Conservation (phyloP, 92 coral and sea anemone species). For the Epizoanthus scotinus region DNA sequence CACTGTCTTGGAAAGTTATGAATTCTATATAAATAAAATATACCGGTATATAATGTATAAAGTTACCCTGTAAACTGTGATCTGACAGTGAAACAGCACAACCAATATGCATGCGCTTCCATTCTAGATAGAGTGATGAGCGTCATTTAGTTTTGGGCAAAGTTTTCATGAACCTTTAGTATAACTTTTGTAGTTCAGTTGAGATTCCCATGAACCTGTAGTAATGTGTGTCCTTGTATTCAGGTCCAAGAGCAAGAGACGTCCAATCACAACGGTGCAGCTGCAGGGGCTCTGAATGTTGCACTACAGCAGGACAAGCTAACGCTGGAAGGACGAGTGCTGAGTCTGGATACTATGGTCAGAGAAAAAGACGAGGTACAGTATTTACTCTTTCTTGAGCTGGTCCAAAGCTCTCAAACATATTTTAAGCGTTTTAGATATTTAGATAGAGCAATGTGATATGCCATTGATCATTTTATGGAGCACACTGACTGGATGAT, state of each 20-base stretch:
- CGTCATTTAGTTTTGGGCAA: too few relatives aligned
- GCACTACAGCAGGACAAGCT: constrained; percentile 77
- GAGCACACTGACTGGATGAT: too few relatives aligned
- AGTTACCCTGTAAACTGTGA: too few relatives aligned
- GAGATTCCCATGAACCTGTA: background rate
- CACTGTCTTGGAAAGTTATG: background rate
- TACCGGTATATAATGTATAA: background rate
- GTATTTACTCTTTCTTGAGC: too few relatives aligned
- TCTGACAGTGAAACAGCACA: background rate
- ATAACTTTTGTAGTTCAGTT: too few relatives aligned
- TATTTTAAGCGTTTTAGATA: too few relatives aligned
- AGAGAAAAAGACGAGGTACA: constrained; percentile 79
- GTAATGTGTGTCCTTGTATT: background rate
- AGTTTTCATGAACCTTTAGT: too few relatives aligned
- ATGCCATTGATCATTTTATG: too few relatives aligned
- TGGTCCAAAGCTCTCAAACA: too few relatives aligned
- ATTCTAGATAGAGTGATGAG: too few relatives aligned
- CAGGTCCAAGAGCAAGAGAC: constrained; percentile 93
- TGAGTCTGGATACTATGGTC: constrained; percentile 73
- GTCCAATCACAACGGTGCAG: constrained; percentile 48
- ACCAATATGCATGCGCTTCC: too few relatives aligned
- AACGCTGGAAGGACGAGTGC: constrained; percentile 70
- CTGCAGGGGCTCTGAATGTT: constrained; percentile 63
- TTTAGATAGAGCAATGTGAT: too few relatives aligned
- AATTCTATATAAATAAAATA: background rate